Evolutionary conservation across 2,888 invertebrate species (phyloP).

Genomic region (Sminthurinus aureus): DNA sequence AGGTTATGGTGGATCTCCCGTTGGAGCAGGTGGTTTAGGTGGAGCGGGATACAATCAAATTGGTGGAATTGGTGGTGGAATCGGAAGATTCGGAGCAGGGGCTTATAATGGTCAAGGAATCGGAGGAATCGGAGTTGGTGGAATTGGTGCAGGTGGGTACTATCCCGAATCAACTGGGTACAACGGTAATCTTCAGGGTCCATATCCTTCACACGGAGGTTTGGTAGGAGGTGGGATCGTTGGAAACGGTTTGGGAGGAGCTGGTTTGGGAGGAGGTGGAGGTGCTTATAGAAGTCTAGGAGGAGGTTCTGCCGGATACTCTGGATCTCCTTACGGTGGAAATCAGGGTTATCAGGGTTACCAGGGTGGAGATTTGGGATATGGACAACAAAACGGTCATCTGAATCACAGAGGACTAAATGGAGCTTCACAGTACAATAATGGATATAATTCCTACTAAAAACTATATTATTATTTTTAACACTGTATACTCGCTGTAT

Average conservation of each 20-base stretch:
- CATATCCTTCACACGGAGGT: not conserved
- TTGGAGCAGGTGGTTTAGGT: not conserved
- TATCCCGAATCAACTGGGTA: not conserved
- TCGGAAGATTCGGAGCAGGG: not conserved
- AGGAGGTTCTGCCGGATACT: not conserved
- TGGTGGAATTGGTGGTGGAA: not conserved
- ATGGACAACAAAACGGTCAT: not conserved
- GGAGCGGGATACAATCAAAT: not conserved
- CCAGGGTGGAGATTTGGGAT: not conserved
- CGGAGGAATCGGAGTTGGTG: not conserved
- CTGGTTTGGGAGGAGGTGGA: not conserved
- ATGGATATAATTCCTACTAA: not conserved
- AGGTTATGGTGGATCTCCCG: not conserved
- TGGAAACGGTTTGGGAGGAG: no score
- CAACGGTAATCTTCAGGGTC: not conserved
- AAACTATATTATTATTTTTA: not conserved
- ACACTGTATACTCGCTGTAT: no score
- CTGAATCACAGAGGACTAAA: not conserved
- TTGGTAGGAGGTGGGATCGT: not conserved
- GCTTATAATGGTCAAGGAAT: no score
- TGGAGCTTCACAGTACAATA: not conserved
- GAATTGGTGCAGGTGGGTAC: not conserved
- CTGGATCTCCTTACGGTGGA: no score
- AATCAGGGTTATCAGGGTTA: not conserved
- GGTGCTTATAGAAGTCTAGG: not conserved